Evolutionary conservation across 2,113 vertebrate species (phyloP).

Genomic region (Pyxicephalus adspersus): DNA sequence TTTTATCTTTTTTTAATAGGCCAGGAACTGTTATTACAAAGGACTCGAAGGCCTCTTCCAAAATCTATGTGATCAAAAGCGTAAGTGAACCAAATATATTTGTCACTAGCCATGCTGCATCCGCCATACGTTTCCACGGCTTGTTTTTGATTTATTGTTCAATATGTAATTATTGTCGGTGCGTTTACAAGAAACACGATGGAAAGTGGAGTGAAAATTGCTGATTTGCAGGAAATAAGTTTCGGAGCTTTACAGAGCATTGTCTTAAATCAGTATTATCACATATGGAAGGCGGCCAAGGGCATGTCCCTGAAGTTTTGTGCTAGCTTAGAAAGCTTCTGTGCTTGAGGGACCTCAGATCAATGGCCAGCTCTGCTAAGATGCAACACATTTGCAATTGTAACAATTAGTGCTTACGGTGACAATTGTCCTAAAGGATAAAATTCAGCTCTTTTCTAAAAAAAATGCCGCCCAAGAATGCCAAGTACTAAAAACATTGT

Average conservation of each 20-base stretch:
- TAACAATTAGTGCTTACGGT: slow-evolving; percentile 11
- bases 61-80: slow-evolving; percentile 53
- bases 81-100: slow-evolving; percentile 43
- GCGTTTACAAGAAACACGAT: slow-evolving; percentile 40
- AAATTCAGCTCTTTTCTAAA: slow-evolving; percentile 1
- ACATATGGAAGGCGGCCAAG: slow-evolving; percentile 34
- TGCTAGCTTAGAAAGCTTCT: slow-evolving; percentile 30
- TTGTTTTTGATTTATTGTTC: slow-evolving; percentile 52
- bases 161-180: slow-evolving; percentile 18
- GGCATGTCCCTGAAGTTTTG: slow-evolving; percentile 17
- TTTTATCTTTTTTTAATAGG: slow-evolving; percentile 44
- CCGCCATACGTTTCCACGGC: not conserved
- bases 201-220: slow-evolving; percentile 41
- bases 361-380: not conserved
- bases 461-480: not conserved
- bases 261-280: slow-evolving; percentile 56
- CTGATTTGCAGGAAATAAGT: slow-evolving; percentile 50
- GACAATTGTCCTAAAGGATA: not conserved
- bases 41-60: slow-evolving; percentile 26
- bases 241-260: slow-evolving; percentile 37
- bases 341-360: slow-evolving; percentile 12
- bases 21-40: slow-evolving; percentile 57
- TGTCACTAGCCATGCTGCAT: not conserved
- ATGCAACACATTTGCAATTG: slow-evolving; percentile 13
- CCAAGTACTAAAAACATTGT: not conserved